Percentiles rank a stretch among this genome's conserved stretches.
These are phyloP conservation scores for Erannis defoliaria DNA, from an alignment of 2,888 invertebrate genomes.

Conservation along the genomic window DNA sequence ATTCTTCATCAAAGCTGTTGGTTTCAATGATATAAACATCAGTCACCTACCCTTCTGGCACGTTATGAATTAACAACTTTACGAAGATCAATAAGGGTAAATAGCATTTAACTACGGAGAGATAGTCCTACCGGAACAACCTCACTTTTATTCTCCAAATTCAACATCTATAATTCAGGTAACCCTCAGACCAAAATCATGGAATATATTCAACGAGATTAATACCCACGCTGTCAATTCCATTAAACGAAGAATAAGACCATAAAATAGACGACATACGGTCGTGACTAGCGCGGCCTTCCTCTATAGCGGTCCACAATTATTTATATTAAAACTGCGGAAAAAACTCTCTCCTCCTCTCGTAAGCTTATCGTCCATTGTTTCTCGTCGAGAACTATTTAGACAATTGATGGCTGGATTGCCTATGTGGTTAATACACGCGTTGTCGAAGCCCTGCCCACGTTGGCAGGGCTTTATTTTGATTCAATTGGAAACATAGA, in stretches of 20 bases:
- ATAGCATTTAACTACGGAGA: not conserved
- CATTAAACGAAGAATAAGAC: conserved; percentile 58
- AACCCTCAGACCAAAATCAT: conserved; percentile 35
- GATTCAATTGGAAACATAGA: conserved; percentile 65
- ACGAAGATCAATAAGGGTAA: not conserved
- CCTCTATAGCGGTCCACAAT: conserved; percentile 67
- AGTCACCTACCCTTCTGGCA: too few relatives aligned
- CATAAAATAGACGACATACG: conserved; percentile 61
- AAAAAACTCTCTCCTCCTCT: conserved; percentile 69
- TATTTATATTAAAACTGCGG: conserved; percentile 74
- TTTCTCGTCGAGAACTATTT: conserved; percentile 66
- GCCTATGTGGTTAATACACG: conserved; percentile 55
- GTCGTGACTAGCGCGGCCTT: conserved; percentile 72
- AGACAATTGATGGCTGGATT: conserved; percentile 64
- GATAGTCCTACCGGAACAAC: not conserved
- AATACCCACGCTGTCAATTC: conserved; percentile 48
- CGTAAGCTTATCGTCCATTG: conserved; percentile 64
- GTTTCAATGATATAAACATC: too few relatives aligned
- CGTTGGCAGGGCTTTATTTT: conserved; percentile 76
- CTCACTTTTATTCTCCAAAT: not conserved
- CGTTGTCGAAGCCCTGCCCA: conserved; percentile 55
- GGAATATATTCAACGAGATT: conserved; percentile 33
- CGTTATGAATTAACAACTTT: not conserved
- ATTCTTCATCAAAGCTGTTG: too few relatives aligned
- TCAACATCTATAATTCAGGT: conserved; percentile 29